Conservation (phyloP, 2,113 vertebrate genomes). For the Epinephelus moara region DNA sequence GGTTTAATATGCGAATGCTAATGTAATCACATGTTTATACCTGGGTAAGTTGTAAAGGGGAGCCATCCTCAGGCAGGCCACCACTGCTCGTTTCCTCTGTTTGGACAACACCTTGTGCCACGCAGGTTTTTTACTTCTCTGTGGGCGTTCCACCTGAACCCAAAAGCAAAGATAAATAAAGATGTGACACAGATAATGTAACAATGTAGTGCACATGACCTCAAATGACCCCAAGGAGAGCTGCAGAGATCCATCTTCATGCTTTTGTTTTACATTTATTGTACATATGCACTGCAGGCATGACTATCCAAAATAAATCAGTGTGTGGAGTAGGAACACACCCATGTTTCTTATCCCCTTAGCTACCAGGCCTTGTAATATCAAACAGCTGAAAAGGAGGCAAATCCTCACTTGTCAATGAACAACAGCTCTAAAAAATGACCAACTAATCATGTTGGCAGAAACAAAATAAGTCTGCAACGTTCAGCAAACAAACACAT, state of each 20-base stretch:
- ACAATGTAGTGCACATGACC: neutral
- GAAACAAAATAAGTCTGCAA: neutral
- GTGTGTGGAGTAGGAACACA: neutral
- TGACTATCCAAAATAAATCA: neutral
- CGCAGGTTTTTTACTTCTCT: conserved; percentile 89
- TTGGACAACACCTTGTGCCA: conserved; percentile 95
- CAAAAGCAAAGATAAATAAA: conserved; percentile 26
- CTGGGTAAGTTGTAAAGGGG: conserved; percentile 95
- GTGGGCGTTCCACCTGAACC: conserved; percentile 91
- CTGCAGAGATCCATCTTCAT: neutral
- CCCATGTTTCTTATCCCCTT: neutral
- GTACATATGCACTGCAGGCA: neutral
- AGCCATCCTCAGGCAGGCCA: conserved; percentile 96
- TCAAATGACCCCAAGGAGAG: neutral
- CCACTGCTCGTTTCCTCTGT: conserved; percentile 95
- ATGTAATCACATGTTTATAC: conserved; percentile 71
- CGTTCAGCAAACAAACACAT: conserved; percentile 11
- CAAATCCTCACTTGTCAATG: neutral
- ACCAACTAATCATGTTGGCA: neutral
- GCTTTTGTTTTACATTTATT: neutral
- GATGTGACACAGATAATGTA: neutral
- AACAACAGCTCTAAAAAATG: neutral
- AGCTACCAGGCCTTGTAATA: neutral
- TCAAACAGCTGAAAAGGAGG: neutral
- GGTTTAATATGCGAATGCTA: conserved; percentile 30